A percentile compares a stretch with the other conserved stretches of the same genome.
phyloP scores from a whole-genome alignment of 2,888 invertebrate species.

The Oscheius sp. region DNA sequence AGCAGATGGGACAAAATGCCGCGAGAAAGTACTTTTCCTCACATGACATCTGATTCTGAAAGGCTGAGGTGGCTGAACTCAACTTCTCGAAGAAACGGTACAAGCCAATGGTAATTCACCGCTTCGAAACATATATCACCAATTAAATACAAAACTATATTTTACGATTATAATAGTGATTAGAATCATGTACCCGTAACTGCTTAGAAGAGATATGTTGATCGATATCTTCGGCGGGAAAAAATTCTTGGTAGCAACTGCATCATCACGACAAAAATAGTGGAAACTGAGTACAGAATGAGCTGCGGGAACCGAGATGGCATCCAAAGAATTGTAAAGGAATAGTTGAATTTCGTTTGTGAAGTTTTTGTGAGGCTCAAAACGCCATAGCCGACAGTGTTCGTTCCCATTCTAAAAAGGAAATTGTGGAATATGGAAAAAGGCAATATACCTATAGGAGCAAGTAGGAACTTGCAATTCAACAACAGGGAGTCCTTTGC shows the following conservation, averaged over 20 bases:
- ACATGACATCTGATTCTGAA: conserved; percentile 14
- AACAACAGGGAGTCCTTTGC: conserved; percentile 40
- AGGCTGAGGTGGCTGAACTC: neutral
- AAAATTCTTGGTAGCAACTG: neutral
- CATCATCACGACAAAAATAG: neutral
- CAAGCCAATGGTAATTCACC: no score
- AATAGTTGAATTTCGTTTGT: neutral
- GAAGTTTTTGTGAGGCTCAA: neutral
- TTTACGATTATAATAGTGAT: no score
- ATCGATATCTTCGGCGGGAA: no score
- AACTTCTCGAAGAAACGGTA: no score
- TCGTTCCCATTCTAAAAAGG: conserved; percentile 29
- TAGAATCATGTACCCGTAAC: no score
- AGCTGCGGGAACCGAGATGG: conserved; percentile 23
- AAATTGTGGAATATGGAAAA: conserved; percentile 3
- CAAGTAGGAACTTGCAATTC: conserved; percentile 59
- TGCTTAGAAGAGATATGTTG: no score
- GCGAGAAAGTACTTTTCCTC: conserved; percentile 1
- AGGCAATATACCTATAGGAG: conserved; percentile 50
- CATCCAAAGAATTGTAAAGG: conserved; percentile 18
- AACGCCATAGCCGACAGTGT: conserved; percentile 25
- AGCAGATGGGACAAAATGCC: conserved; percentile 48
- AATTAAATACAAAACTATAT: no score
- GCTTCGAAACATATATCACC: no score
- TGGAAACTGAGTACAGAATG: neutral